Evolutionary conservation across 2,888 invertebrate species (phyloP).

Genomic region (Lithodes maja): DNA sequence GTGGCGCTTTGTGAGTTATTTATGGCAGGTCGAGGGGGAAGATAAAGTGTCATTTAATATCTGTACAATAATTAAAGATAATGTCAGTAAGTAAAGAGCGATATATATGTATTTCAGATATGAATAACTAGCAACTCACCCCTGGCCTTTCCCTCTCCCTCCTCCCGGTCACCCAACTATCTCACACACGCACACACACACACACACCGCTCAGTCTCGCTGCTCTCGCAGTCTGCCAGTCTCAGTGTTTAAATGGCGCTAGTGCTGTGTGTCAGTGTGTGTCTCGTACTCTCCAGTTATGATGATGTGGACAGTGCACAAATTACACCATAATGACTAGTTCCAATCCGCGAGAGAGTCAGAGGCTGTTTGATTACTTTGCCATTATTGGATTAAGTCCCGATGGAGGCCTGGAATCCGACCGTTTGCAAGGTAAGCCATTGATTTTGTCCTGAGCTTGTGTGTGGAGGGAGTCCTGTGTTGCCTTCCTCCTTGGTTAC

Average conservation of each 20-base stretch:
- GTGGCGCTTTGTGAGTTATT: too few relatives aligned
- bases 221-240: neutral
- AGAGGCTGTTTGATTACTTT: conserved; percentile 69
- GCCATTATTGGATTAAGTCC: conserved; percentile 69
- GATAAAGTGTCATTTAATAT: too few relatives aligned
- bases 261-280: neutral
- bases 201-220: neutral
- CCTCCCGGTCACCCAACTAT: too few relatives aligned
- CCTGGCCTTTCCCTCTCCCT: too few relatives aligned
- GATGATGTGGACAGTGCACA: conserved; percentile 40
- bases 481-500: neutral
- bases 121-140: too few relatives aligned
- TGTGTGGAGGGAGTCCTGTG: conserved; percentile 11
- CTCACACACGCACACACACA: too few relatives aligned
- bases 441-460: conserved; percentile 61
- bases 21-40: too few relatives aligned
- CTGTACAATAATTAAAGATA: too few relatives aligned
- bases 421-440: conserved; percentile 68
- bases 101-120: too few relatives aligned
- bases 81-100: too few relatives aligned
- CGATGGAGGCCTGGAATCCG: conserved; percentile 67
- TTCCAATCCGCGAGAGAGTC: conserved; percentile 56
- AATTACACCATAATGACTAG: conserved; percentile 45
- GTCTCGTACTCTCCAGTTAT: conserved; percentile 25
- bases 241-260: conserved; percentile 14